Conservation (phyloP, 2,888 invertebrate genomes). For the Steinernema hermaphroditum region DNA sequence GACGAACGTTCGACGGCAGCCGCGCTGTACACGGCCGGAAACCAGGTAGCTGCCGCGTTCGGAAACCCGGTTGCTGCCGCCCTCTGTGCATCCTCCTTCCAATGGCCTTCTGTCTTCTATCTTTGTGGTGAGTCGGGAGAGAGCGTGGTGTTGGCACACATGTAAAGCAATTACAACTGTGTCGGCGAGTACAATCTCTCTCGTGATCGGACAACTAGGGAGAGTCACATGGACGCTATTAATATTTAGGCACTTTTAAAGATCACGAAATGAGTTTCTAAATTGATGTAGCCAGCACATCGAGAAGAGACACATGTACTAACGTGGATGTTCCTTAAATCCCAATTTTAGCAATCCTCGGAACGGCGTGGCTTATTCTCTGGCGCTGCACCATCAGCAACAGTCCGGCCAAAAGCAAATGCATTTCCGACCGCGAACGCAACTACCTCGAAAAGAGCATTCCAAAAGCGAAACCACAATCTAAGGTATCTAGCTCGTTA, state of each 20-base stretch:
- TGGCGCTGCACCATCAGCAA: constrained; percentile 52
- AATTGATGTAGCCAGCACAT: too few relatives aligned
- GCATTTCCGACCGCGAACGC: constrained; percentile 48
- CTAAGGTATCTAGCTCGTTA: constrained; percentile 19
- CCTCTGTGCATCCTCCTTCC: constrained; percentile 47
- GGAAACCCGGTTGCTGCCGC: constrained; percentile 51
- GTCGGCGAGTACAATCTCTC: too few relatives aligned
- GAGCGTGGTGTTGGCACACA: background rate
- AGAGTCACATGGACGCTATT: too few relatives aligned
- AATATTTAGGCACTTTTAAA: too few relatives aligned
- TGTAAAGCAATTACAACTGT: too few relatives aligned
- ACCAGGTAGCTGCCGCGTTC: constrained; percentile 53
- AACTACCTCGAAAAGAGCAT: constrained; percentile 40
- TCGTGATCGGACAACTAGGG: too few relatives aligned
- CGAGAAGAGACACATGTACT: too few relatives aligned
- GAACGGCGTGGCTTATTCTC: constrained; percentile 48
- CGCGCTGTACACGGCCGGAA: constrained; percentile 55
- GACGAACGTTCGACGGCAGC: constrained; percentile 53
- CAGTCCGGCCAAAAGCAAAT: constrained; percentile 49
- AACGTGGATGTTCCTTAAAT: constrained; percentile 6
- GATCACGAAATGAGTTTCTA: too few relatives aligned
- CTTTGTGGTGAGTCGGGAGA: constrained; percentile 43
- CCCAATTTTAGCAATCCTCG: constrained; percentile 40
- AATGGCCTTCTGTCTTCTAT: constrained; percentile 57
- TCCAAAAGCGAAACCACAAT: constrained; percentile 11